Conservation (phyloP, 2,113 vertebrate genomes). For the Peucedramus taeniatus region DNA sequence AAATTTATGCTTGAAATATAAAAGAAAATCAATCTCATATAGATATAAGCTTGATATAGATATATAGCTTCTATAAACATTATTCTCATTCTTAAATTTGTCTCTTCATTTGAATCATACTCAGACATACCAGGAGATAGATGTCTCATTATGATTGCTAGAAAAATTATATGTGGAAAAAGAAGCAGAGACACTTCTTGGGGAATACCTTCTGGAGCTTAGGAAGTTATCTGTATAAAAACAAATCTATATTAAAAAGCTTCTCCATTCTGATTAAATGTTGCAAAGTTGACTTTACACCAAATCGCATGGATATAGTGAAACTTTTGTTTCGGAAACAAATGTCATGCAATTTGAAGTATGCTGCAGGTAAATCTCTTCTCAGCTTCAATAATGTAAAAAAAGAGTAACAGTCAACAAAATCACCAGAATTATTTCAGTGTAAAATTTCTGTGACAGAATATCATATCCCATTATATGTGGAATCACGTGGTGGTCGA, state of each 20-base stretch:
- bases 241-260: neutral
- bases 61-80: neutral
- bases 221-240: neutral
- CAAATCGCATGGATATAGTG: neutral
- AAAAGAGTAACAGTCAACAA: neutral
- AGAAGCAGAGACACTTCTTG: neutral
- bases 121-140: neutral
- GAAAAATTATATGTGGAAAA: neutral
- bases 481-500: neutral
- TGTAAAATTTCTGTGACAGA: neutral
- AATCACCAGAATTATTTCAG: neutral
- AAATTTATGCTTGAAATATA: neutral
- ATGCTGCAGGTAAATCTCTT: neutral
- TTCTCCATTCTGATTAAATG: accelerated
- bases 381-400: neutral
- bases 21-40: neutral
- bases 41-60: neutral
- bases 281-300: neutral
- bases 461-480: neutral
- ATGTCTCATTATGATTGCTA: neutral
- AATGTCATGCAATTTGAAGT: neutral
- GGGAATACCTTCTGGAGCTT: neutral
- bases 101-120: neutral
- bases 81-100: neutral
- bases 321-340: neutral